Percentiles rank a stretch among this genome's conserved stretches.
Evolutionary conservation across 2,888 invertebrate genomes (phyloP).

Genomic region (Diarsia dahlii): DNA sequence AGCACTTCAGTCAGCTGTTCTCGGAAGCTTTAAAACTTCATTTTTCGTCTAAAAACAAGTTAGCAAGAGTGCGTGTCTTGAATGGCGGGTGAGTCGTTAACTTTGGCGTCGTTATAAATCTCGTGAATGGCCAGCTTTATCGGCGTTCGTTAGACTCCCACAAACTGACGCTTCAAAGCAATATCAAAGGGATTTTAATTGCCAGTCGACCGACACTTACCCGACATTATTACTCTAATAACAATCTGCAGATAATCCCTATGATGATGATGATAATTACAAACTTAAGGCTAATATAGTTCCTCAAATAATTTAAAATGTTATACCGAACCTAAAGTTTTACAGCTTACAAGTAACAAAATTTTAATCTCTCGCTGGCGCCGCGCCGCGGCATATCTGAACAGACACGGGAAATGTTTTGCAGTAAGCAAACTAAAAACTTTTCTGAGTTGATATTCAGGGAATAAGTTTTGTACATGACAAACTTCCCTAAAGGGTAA

Average conservation of each 20-base stretch:
- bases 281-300: slow-evolving; percentile 63
- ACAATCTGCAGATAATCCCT: slow-evolving; percentile 70
- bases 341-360: slow-evolving; percentile 30
- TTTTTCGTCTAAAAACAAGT: slow-evolving; percentile 83
- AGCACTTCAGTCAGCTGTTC: slow-evolving; percentile 80
- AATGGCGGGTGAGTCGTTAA: slow-evolving; percentile 85
- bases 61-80: slow-evolving; percentile 83
- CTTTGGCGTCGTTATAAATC: slow-evolving; percentile 87
- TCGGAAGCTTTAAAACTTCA: slow-evolving; percentile 79
- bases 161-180: slow-evolving; percentile 80
- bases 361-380: slow-evolving; percentile 33
- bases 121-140: slow-evolving; percentile 83
- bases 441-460: slow-evolving; percentile 12
- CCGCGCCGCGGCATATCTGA: slow-evolving; percentile 7
- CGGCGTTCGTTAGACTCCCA: slow-evolving; percentile 78
- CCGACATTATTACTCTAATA: slow-evolving; percentile 75
- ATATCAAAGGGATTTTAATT: slow-evolving; percentile 86
- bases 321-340: slow-evolving; percentile 27
- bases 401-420: slow-evolving; percentile 26
- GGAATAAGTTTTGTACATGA: not conserved
- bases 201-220: slow-evolving; percentile 77
- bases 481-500: too few relatives aligned
- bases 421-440: slow-evolving; percentile 21
- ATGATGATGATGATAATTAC: slow-evolving; percentile 71
- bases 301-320: slow-evolving; percentile 42